Conservation (phyloP, 2,797 vertebrate genomes). For the Sus cebifrons region DNA sequence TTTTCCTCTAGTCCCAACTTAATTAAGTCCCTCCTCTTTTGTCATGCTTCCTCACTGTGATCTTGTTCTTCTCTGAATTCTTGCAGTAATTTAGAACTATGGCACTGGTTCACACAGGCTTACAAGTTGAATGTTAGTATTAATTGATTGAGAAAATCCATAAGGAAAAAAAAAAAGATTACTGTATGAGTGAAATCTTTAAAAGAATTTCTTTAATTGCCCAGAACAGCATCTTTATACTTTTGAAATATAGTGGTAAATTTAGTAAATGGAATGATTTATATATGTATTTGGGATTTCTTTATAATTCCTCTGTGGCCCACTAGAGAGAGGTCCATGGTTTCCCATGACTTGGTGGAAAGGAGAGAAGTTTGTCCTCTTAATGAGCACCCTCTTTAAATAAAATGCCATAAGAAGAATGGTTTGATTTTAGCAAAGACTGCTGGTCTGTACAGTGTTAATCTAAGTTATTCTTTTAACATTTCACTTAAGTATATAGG, state of each 20-base stretch:
- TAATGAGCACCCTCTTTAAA: background rate
- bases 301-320: background rate
- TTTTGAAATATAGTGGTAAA: slow-evolving; percentile 30
- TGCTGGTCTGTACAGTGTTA: background rate
- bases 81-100: background rate
- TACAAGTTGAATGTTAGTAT: slow-evolving; percentile 46
- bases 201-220: slow-evolving; percentile 51
- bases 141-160: slow-evolving; percentile 10
- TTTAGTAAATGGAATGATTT: background rate
- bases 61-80: background rate
- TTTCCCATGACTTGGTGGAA: background rate
- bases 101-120: background rate
- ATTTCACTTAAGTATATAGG: slow-evolving; percentile 10
- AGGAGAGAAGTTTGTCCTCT: background rate
- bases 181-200: background rate
- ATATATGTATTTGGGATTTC: background rate
- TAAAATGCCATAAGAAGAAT: background rate
- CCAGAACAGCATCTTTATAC: background rate
- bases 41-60: background rate
- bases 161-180: slow-evolving; percentile 26
- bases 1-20: background rate
- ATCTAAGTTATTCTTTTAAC: slow-evolving; percentile 15
- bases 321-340: background rate
- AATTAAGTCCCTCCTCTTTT: background rate
- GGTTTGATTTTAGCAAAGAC: slow-evolving; percentile 46